Evolutionary conservation across 2,888 invertebrate genomes (phyloP), one percentile per base, ranked within the genome.

Genomic region (Ectropis crepuscularia): DNA sequence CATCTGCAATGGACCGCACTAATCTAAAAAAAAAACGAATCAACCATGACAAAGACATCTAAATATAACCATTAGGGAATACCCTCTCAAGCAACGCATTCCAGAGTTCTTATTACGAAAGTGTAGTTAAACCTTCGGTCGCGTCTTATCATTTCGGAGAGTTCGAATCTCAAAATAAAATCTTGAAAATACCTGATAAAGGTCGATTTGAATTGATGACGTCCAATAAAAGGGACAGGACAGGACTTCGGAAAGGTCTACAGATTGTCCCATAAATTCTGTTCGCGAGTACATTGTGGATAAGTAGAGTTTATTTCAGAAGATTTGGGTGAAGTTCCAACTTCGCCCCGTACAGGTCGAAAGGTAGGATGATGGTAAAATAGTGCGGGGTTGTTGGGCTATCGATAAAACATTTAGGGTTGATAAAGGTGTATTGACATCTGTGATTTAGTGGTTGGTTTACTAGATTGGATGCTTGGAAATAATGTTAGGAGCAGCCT

Each of bases 241-340:
- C 76, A 75, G 76, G 81, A 82, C 84, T 83, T 41, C 84, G 82
- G 85, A 87, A 86, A 85, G 87, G 87, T 84, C 79, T 77, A 73
- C 74, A 82, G 82, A 85, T 83, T 82, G 83, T 84, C 82, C 81
- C 81, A 89, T 88, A 88, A 89, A 89, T 89, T 86, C 83, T 74
- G 74, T 85, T 84, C 82, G 76, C 83, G 64, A 87, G 81, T 87
- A 85, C 84, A 85, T 77, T 85, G 74, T 76, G 82, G 85, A 83
- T 87, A 87, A 88, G 84, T 85, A 85, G 77, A 85, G 87, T 88
- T 86, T 88, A 90, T 88, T 87, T 85, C 82, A 80, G 75, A 83
- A 87, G 87, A 89, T 88, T 89, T 86, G 76, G 83, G 79, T 76
- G 73, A 75, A 81, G 71, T 77, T 60, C 59, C 71, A 78, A 87